Evolutionary conservation across 2,888 invertebrate genomes (phyloP).

Genomic region (Petrolisthes cinctipes): DNA sequence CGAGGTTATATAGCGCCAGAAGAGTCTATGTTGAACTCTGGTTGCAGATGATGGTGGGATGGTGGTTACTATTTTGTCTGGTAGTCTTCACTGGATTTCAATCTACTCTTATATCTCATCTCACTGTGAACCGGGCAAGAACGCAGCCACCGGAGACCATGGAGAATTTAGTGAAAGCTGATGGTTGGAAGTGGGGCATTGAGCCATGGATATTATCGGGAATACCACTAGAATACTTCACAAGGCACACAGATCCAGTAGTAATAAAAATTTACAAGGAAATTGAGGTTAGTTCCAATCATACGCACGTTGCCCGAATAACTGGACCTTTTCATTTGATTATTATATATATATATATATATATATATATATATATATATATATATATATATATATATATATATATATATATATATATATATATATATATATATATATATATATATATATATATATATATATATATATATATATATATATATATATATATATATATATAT

Average conservation of each 20-base stretch:
- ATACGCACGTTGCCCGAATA: no score
- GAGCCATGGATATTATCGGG: conserved; percentile 10
- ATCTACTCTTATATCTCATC: conserved; percentile 34
- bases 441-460: no score
- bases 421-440: no score
- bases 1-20: no score
- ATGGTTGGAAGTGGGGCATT: conserved; percentile 29
- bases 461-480: no score
- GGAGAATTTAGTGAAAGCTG: conserved; percentile 9
- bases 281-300: conserved; percentile 3
- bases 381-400: no score
- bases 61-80: not conserved
- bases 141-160: conserved; percentile 12
- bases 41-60: not conserved
- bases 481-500: no score
- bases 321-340: no score
- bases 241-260: conserved; percentile 23
- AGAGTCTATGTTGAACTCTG: no score
- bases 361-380: no score
- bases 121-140: conserved; percentile 25
- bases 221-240: conserved; percentile 6
- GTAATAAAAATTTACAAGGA: conserved; percentile 12
- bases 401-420: no score
- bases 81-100: not conserved
- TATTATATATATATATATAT: no score